A percentile compares a stretch with the other conserved stretches of the same genome.
Evolutionary conservation across 2,888 invertebrate species (phyloP).

Genomic region (Cataglyphis rosenhaueri): DNA sequence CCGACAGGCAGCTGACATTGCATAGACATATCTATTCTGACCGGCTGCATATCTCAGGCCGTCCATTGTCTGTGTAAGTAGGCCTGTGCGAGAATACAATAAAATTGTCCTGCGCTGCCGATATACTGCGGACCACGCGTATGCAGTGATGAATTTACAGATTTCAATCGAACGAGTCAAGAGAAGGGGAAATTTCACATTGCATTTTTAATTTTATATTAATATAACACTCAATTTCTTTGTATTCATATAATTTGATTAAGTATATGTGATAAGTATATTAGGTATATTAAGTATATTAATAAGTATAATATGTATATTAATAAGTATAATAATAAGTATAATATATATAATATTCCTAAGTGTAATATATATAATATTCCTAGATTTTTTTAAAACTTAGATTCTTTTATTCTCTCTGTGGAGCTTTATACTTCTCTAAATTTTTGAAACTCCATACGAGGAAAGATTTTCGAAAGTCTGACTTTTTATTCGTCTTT

Average conservation of each 20-base stretch:
- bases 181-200: background rate
- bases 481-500: background rate
- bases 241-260: background rate
- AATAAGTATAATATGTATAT: background rate
- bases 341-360: background rate
- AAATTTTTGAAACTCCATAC: background rate
- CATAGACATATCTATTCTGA: slow-evolving; percentile 68
- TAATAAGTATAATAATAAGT: background rate
- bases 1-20: slow-evolving; percentile 58
- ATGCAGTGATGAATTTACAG: slow-evolving; percentile 15
- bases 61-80: slow-evolving; percentile 71
- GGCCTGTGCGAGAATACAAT: slow-evolving; percentile 73
- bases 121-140: slow-evolving; percentile 56
- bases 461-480: background rate
- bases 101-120: slow-evolving; percentile 59
- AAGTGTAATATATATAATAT: background rate
- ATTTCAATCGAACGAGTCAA: background rate
- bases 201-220: background rate
- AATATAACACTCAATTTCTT: background rate
- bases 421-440: background rate
- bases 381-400: background rate
- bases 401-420: background rate
- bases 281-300: background rate
- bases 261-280: background rate
- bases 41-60: slow-evolving; percentile 67